These are phyloP conservation scores for Menura novaehollandiae DNA, from an alignment of 2,113 vertebrate genomes.

Conservation along the genomic window DNA sequence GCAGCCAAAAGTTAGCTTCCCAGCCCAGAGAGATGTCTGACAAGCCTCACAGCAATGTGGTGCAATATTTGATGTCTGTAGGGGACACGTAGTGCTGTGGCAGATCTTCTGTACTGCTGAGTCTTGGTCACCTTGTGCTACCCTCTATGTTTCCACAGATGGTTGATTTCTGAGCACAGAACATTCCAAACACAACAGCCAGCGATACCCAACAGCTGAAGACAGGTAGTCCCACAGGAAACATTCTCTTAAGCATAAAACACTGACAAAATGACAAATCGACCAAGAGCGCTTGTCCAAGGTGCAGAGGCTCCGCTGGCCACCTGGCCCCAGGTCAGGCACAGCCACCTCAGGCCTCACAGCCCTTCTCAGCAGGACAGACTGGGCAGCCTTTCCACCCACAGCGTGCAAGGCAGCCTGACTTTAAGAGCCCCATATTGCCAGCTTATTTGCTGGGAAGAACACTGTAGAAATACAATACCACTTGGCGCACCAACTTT, in stretches of 20 bases:
- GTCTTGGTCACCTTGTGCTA: not conserved
- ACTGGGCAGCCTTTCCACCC: not conserved
- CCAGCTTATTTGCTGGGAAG: not conserved
- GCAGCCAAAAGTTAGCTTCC: not conserved
- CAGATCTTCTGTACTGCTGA: rapidly evolving
- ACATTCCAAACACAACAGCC: not conserved
- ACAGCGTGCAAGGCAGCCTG: rapidly evolving
- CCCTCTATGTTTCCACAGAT: rapidly evolving
- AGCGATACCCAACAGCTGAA: not conserved
- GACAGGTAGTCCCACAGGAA: not conserved
- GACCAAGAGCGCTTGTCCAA: rapidly evolving
- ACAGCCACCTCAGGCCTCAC: not conserved
- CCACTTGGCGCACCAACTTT: not conserved
- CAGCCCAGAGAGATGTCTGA: not conserved
- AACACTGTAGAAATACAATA: not conserved
- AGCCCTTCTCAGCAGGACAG: not conserved
- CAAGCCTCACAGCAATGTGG: not conserved
- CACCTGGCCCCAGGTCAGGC: not conserved
- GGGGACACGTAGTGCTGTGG: rapidly evolving
- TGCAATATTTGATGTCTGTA: not conserved
- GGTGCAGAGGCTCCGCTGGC: not conserved
- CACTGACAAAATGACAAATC: not conserved
- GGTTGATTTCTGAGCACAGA: not conserved
- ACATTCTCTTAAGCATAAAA: not conserved
- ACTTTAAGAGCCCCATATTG: not conserved